These are phyloP conservation scores for Eulemur coronatus DNA, from an alignment of 2,797 vertebrate species.

Conservation along the genomic window DNA sequence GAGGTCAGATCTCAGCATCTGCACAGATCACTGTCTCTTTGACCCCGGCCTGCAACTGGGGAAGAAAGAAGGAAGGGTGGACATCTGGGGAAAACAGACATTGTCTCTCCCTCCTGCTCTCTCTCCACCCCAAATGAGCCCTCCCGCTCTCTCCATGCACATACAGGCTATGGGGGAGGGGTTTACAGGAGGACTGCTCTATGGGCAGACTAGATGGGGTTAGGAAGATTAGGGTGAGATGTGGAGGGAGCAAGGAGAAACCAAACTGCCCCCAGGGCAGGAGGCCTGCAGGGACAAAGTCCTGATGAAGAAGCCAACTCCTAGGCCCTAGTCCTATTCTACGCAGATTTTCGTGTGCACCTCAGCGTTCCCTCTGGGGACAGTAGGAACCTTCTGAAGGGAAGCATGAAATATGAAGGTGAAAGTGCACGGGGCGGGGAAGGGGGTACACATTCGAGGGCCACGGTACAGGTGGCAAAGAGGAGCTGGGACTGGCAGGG, in stretches of 20 bases:
- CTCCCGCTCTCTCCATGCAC: rapidly evolving
- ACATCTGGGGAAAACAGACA: background rate
- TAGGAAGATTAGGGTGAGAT: background rate
- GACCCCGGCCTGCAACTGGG: background rate
- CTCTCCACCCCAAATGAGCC: background rate
- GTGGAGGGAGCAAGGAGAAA: background rate
- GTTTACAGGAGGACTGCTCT: background rate
- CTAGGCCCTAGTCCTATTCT: background rate
- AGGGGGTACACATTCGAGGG: no score
- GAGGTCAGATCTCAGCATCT: background rate
- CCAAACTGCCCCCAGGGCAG: background rate
- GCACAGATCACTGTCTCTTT: rapidly evolving
- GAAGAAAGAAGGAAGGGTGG: background rate
- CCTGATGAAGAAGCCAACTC: background rate
- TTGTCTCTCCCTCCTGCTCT: background rate
- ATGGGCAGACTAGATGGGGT: background rate
- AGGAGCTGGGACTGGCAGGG: background rate
- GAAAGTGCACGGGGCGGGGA: rapidly evolving
- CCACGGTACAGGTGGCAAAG: background rate
- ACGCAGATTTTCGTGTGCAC: rapidly evolving
- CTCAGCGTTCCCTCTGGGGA: background rate
- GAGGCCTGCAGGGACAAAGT: background rate
- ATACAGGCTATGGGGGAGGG: rapidly evolving
- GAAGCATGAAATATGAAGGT: background rate
- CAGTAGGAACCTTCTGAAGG: background rate